phyloP scores from a whole-genome alignment of 2,797 vertebrate species.

The Rhinoraja longicauda region DNA sequence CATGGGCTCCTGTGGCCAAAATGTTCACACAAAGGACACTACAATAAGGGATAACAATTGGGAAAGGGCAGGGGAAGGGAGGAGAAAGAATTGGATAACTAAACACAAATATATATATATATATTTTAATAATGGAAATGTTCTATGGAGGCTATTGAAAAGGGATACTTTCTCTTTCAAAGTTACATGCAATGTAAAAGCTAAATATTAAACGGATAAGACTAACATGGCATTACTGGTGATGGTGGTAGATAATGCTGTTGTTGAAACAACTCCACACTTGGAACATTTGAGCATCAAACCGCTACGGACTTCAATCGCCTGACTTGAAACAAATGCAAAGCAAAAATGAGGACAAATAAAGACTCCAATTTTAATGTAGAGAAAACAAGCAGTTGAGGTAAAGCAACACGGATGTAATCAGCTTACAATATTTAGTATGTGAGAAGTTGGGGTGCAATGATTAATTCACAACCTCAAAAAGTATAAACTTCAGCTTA shows the following conservation, averaged over 20 bases:
- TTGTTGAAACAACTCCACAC: conserved; percentile 92
- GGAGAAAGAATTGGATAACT: neutral
- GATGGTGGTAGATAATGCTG: conserved; percentile 82
- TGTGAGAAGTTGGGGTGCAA: conserved; percentile 3
- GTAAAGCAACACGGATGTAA: conserved; percentile 32
- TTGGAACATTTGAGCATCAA: conserved; percentile 98
- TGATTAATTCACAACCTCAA: neutral
- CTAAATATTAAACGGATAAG: conserved; percentile 55
- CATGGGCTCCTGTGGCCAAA: neutral
- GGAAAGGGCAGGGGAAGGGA: neutral
- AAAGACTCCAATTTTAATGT: conserved; percentile 24
- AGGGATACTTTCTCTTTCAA: conserved; percentile 38
- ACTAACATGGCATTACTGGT: conserved; percentile 97
- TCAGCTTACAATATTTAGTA: conserved; percentile 10
- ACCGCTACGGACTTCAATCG: conserved; percentile 64
- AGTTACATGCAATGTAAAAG: conserved; percentile 44
- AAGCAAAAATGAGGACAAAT: conserved; percentile 37
- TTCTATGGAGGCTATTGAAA: neutral
- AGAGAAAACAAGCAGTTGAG: conserved; percentile 39
- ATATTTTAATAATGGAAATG: neutral
- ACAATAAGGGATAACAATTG: neutral
- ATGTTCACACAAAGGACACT: neutral
- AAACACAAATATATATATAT: too few relatives aligned
- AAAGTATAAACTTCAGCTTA: neutral
- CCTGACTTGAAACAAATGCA: conserved; percentile 57